Conservation (phyloP, 2,797 vertebrate species). For the Acridotheres tristis region DNA sequence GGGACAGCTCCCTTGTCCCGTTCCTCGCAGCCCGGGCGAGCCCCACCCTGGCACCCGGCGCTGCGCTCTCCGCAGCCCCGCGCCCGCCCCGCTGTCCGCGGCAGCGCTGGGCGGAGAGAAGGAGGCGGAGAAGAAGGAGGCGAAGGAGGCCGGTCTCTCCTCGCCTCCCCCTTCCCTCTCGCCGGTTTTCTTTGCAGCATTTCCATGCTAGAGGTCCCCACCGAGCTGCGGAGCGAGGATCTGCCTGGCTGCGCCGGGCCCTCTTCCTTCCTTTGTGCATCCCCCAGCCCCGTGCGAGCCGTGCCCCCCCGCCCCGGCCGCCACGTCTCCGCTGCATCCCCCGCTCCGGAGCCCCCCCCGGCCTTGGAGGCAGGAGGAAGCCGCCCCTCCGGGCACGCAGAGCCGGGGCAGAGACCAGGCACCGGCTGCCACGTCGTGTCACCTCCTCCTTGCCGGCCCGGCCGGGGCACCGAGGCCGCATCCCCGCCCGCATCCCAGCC, state of each 20-base stretch:
- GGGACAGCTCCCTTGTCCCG: neutral
- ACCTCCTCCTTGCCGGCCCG: neutral
- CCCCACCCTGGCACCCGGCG: neutral
- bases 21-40: neutral
- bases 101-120: neutral
- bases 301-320: neutral
- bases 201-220: slow-evolving; percentile 70
- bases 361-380: neutral
- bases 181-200: slow-evolving; percentile 54
- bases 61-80: neutral
- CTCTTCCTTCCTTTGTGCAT: slow-evolving; percentile 71
- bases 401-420: neutral
- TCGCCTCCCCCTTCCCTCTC: slow-evolving; percentile 21
- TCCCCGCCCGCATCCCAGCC: neutral
- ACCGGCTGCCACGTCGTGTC: slow-evolving; percentile 49
- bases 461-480: slow-evolving; percentile 43
- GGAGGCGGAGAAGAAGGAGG: neutral
- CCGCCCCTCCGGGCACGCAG: neutral
- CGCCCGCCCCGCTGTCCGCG: neutral
- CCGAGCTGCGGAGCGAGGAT: slow-evolving; percentile 60
- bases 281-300: slow-evolving; percentile 34
- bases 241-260: slow-evolving; percentile 53
- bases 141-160: neutral
- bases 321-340: neutral
- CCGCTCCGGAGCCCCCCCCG: neutral